Evolutionary conservation across 1,140 invertebrate species (phyloP), one percentile per base, ranked within the genome.

Genomic region (Delia radicum): DNA sequence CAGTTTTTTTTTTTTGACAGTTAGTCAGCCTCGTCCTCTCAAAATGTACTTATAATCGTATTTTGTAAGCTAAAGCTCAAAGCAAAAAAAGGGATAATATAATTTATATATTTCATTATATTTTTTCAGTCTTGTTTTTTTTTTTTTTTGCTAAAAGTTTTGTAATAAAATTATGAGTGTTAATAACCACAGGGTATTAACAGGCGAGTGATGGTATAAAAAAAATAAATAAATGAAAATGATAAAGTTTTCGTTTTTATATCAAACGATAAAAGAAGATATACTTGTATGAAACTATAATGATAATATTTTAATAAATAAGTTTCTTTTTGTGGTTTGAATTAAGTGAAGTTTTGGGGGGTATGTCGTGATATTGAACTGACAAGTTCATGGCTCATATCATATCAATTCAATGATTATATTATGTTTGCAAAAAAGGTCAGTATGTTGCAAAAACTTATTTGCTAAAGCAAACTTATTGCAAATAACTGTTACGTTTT

Each of bases 141-240:
- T 13, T 62, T 18, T 62, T 48, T 29, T 18, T 27, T 65, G 15
- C 27, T 18, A 67, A 67, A 67, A 67, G 63, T 67, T 67, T 67
- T 31, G 63, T 67, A 67, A 67, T 67, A 67, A 31, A 67, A 67
- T 67, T 67, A 67, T 67, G 63, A 67, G 63, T 67, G 63, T 67
- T 67, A 67, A 67, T 67, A 67, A 67, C 63, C 63, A 67, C 28
- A 67, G 63, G 63, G 63, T 67, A 67, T 67, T 67, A 67, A 31
- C 63, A 28, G 15, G n/a, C 15, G 42, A 48, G 42, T 28, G 63
- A n/a, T 5, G 4, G 42, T 15, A 15, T 48, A 15, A 48, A 15
- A 48, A 15, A 48, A 67, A 31, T n/a, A n/a, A n/a, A 31, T 18
- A 67, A 31, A 31, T 31, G 63, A 21, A 67, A n/a, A n/a, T 67